phyloP scores from a whole-genome alignment of 2,113 vertebrate species.

The Myiozetetes cayanensis region DNA sequence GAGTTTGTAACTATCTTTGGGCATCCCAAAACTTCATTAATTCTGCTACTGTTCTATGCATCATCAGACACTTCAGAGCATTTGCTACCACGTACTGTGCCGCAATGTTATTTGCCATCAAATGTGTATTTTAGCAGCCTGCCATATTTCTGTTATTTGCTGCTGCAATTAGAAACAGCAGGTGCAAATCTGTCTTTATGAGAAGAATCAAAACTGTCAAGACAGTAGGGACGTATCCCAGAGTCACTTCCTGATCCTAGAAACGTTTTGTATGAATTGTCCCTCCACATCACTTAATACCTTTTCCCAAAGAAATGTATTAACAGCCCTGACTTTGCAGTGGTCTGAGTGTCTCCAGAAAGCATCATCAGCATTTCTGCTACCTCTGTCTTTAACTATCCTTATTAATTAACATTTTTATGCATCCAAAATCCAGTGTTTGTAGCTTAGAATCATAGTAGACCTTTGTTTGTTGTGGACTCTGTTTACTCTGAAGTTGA shows the following conservation, averaged over 20 bases:
- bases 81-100: not conserved
- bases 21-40: conserved; percentile 22
- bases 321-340: not conserved
- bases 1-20: not conserved
- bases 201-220: not conserved
- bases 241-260: not conserved
- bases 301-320: not conserved
- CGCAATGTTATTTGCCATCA: not conserved
- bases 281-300: not conserved
- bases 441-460: not conserved
- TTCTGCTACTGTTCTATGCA: not conserved
- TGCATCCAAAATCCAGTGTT: not conserved
- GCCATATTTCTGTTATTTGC: not conserved
- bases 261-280: not conserved
- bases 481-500: not conserved
- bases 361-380: not conserved
- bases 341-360: not conserved
- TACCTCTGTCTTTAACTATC: not conserved
- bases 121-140: not conserved
- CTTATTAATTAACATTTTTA: not conserved
- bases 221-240: not conserved
- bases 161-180: not conserved
- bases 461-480: not conserved
- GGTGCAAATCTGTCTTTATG: not conserved
- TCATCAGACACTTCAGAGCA: conserved; percentile 13